Evolutionary conservation across 2,888 invertebrate genomes (phyloP), one percentile per base, ranked within the genome.

Genomic region (Arenicola marina): DNA sequence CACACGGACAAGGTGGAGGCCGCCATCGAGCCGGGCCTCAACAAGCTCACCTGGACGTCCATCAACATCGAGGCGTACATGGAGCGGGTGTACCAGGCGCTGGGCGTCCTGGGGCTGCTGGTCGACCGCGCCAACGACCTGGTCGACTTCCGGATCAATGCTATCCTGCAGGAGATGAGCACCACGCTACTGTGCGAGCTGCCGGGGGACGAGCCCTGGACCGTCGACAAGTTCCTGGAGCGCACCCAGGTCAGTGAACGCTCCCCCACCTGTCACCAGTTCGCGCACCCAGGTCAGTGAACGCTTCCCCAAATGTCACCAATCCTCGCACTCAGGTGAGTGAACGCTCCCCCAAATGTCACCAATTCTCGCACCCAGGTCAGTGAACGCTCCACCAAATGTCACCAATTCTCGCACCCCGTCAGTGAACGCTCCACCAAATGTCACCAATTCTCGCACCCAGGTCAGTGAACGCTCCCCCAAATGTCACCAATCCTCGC

Each of bases 101-200:
- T 66, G 15, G 89, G 90, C 70, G 89, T 90, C 61, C 93, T 96
- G 78, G 92, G 93, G 79, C 84, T 89, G 56, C 82, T 90, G 62
- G 87, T 90, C 77, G 85, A 85, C 59, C 82, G 86, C 31, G 79
- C 79, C 29, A 79, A 79, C 61, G 82, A 83, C 59, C 71, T 81
- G 51, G 78, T 78, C 3, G 80, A 83, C 69, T 83, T 79, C 81
- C 89, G 95, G 76, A 94, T 96, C 70, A 88, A 95, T 62, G 91
- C 92, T 77, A 92, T 95, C 33, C 85, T 96, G 33, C 87, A 89
- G 63, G 91, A 91, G 68, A 95, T 96, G 93, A 92, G 92, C 78
- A 89, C 89, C 57, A 89, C 92, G n/a, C 88, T 89, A 0, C 85
- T 96, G 56, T 90, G 93, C 72, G 88, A 90, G 51, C 83, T 95